Percentiles rank a stretch among this genome's conserved stretches.
phyloP scores from a whole-genome alignment of 2,797 vertebrate genomes.

The Babyrousa celebensis region DNA sequence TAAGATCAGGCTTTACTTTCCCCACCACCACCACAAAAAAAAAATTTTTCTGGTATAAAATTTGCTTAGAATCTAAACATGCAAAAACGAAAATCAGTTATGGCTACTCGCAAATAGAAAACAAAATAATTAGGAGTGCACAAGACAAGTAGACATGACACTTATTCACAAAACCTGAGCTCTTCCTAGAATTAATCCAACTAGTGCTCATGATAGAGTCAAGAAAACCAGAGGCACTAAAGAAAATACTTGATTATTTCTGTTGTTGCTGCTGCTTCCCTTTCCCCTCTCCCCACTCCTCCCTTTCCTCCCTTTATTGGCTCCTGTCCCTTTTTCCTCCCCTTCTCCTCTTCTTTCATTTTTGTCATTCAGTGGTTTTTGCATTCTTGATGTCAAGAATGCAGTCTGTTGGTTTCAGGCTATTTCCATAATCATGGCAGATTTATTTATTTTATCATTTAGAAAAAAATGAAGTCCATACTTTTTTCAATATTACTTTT shows the following conservation, averaged over 20 bases:
- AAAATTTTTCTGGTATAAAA: not conserved
- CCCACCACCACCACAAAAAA: not conserved
- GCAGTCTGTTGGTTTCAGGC: not conserved
- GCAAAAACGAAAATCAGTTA: conserved; percentile 30
- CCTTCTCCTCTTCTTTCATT: not conserved
- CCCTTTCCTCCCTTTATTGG: not conserved
- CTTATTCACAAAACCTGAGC: not conserved
- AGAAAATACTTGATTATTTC: not conserved
- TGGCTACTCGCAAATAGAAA: not conserved
- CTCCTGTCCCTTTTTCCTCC: not conserved
- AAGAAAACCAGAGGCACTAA: not conserved
- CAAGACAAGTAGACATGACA: not conserved
- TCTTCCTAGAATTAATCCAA: not conserved
- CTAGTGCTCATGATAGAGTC: not conserved
- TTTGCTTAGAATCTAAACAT: conserved; percentile 42
- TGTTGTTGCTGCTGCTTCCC: not conserved
- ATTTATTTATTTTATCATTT: conserved; percentile 16
- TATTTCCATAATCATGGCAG: not conserved
- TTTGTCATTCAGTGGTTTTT: not conserved
- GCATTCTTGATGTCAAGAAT: not conserved
- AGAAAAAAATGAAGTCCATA: not conserved
- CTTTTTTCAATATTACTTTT: not conserved
- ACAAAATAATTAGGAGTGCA: not conserved
- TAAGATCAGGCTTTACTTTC: conserved; percentile 65
- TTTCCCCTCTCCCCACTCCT: no score